Evolutionary conservation across 2,113 vertebrate genomes (phyloP).

Genomic region (Heloderma charlesbogerti): DNA sequence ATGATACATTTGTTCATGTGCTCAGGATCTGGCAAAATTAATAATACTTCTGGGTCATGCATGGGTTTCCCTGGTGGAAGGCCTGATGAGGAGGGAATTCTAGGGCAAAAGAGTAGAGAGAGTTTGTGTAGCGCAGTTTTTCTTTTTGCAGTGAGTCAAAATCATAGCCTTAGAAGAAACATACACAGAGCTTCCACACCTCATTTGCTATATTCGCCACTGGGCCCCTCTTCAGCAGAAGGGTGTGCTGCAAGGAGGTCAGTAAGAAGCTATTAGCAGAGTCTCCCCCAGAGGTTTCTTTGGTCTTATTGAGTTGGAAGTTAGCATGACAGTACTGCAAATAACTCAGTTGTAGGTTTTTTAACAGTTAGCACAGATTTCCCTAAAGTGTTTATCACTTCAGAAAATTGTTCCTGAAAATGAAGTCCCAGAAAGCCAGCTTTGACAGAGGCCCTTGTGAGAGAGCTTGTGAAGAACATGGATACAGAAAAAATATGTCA

Average conservation of each 20-base stretch:
- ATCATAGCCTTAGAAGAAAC: conserved; percentile 73
- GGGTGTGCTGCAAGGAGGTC: conserved; percentile 76
- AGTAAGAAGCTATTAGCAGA: conserved; percentile 85
- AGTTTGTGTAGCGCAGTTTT: conserved; percentile 78
- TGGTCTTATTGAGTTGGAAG: conserved; percentile 83
- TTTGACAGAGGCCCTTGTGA: conserved; percentile 68
- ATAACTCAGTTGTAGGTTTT: conserved; percentile 78
- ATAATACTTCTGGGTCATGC: conserved; percentile 81
- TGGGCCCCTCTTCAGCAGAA: conserved; percentile 76
- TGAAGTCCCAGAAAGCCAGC: conserved; percentile 76
- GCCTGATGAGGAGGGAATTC: conserved; percentile 69
- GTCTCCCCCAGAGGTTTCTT: conserved; percentile 79
- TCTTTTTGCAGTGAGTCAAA: conserved; percentile 66
- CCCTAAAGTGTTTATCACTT: conserved; percentile 85
- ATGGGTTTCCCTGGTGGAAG: conserved; percentile 80
- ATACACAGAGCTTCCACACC: conserved; percentile 78
- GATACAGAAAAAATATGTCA: conserved; percentile 62
- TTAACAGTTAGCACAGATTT: conserved; percentile 83
- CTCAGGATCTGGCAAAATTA: conserved; percentile 80
- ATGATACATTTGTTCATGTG: conserved; percentile 81
- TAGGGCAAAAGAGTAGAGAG: conserved; percentile 73
- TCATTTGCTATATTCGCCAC: conserved; percentile 81
- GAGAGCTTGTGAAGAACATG: conserved; percentile 59
- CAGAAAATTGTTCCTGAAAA: conserved; percentile 82
- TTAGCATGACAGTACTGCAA: conserved; percentile 86